Evolutionary conservation across 2,888 invertebrate genomes (phyloP).

Genomic region (Agrilus biguttatus): DNA sequence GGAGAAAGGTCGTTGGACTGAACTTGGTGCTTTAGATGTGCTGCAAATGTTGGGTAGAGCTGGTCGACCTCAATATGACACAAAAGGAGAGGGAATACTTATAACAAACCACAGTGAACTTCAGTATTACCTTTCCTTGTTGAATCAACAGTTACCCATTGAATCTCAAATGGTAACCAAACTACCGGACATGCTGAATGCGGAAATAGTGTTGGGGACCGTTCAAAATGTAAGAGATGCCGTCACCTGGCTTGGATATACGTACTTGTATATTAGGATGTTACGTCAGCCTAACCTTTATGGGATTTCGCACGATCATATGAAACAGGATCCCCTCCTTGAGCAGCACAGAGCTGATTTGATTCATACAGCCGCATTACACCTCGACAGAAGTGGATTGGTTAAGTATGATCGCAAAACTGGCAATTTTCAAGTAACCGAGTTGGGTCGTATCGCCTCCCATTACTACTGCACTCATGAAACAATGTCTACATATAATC

Average conservation of each 20-base stretch:
- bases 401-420: slow-evolving; percentile 90
- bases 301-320: slow-evolving; percentile 66
- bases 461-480: slow-evolving; percentile 98
- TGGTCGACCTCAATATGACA: slow-evolving; percentile 96
- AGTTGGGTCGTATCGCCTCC: slow-evolving; percentile 92
- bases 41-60: slow-evolving; percentile 98
- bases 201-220: slow-evolving; percentile 92
- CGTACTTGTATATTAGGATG: slow-evolving; percentile 94
- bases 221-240: slow-evolving; percentile 79
- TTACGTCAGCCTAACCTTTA: slow-evolving; percentile 78
- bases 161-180: slow-evolving; percentile 91
- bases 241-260: slow-evolving; percentile 89
- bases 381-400: slow-evolving; percentile 87
- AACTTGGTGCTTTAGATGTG: slow-evolving; percentile 92
- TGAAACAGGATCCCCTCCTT: slow-evolving; percentile 69
- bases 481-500: slow-evolving; percentile 93
- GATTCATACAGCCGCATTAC: slow-evolving; percentile 83
- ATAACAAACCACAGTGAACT: slow-evolving; percentile 98
- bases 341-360: slow-evolving; percentile 89
- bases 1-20: slow-evolving; percentile 97
- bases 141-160: slow-evolving; percentile 97
- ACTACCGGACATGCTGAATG: slow-evolving; percentile 93
- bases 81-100: slow-evolving; percentile 91
- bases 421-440: slow-evolving; percentile 73
- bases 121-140: slow-evolving; percentile 90